A percentile compares a stretch with the other conserved stretches of the same genome.
Evolutionary conservation across 2,888 invertebrate species (phyloP).

Genomic region (Drosophila dives): DNA sequence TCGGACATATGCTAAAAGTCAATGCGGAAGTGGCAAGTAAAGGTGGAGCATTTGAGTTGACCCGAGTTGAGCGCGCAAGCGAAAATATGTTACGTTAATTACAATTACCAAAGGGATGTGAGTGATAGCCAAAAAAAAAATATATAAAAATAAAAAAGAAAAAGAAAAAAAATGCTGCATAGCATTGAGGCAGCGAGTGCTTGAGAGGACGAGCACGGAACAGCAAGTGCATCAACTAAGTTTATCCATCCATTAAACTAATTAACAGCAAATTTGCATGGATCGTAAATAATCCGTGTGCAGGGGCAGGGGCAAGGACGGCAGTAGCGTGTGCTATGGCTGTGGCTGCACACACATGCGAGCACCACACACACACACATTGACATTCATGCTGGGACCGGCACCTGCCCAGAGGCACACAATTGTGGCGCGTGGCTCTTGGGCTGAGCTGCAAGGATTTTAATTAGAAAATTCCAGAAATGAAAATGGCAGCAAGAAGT

Average conservation of each 20-base stretch:
- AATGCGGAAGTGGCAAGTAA: constrained; percentile 44
- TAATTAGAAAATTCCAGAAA: constrained; percentile 79
- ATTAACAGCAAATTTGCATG: constrained; percentile 82
- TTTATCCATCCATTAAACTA: constrained; percentile 83
- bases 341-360: constrained; percentile 43
- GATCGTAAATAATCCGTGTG: constrained; percentile 79
- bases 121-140: constrained; percentile 14
- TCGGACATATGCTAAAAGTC: constrained; percentile 39
- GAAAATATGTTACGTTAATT: constrained; percentile 76
- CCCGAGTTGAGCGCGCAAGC: constrained; percentile 20
- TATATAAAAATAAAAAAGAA: background rate
- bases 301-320: constrained; percentile 35
- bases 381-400: constrained; percentile 19
- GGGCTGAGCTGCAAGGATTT: constrained; percentile 63
- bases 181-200: constrained; percentile 42
- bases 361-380: constrained; percentile 22
- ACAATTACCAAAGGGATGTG: constrained; percentile 76
- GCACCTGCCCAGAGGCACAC: constrained; percentile 59
- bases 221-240: constrained; percentile 74
- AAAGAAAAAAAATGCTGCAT: constrained; percentile 58
- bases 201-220: constrained; percentile 6
- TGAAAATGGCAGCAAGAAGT: constrained; percentile 66
- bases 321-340: constrained; percentile 41
- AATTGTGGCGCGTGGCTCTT: constrained; percentile 56
- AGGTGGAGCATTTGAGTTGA: background rate